Evolutionary conservation across 2,888 invertebrate genomes (phyloP).

Genomic region (Melieria picta): DNA sequence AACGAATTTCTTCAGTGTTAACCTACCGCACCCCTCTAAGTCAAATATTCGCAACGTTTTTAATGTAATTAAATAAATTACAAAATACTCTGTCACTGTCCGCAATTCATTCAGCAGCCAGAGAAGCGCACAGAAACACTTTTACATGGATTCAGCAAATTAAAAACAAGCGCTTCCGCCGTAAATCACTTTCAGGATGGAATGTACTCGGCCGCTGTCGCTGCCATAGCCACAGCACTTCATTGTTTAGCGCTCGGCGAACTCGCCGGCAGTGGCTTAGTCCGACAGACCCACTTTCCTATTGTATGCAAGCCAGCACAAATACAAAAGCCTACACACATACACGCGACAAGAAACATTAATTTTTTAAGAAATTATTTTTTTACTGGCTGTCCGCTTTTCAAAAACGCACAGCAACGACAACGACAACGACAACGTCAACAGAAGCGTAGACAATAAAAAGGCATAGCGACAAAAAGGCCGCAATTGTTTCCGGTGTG

Average conservation of each 20-base stretch:
- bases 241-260: background rate
- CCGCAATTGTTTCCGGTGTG: background rate
- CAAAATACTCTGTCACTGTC: background rate
- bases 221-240: background rate
- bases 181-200: constrained; percentile 55
- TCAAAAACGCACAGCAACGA: background rate
- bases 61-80: background rate
- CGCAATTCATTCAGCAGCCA: background rate
- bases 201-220: constrained; percentile 3
- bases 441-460: too few relatives aligned
- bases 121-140: constrained; percentile 37
- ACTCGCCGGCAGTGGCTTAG: background rate
- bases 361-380: constrained; percentile 47
- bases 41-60: background rate
- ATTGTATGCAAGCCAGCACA: background rate
- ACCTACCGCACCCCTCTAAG: too few relatives aligned
- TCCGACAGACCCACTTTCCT: background rate
- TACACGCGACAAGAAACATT: constrained; percentile 42
- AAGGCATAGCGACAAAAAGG: too few relatives aligned
- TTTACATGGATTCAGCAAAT: constrained; percentile 53
- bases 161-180: constrained; percentile 53
- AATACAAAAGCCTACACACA: constrained; percentile 10
- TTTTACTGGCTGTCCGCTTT: background rate
- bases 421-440: too few relatives aligned
- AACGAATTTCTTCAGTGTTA: background rate